Evolutionary conservation across 2,797 vertebrate genomes (phyloP).

Genomic region (Hemibagrus guttatus): DNA sequence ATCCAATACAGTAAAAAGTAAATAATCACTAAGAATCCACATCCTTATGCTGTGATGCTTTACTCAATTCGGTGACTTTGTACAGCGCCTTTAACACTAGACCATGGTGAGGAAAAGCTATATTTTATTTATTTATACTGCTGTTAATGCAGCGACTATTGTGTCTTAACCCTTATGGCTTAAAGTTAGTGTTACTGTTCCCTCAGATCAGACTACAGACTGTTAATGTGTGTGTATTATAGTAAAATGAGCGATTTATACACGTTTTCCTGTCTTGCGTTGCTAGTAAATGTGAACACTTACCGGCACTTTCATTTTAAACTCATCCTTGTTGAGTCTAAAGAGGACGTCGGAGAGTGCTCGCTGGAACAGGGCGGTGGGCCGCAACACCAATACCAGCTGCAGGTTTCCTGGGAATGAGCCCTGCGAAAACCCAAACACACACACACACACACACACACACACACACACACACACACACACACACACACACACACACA

Average conservation of each 20-base stretch:
- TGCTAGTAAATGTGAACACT: slow-evolving; percentile 3
- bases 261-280: background rate
- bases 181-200: background rate
- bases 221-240: background rate
- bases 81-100: background rate
- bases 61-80: background rate
- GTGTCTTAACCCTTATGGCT: background rate
- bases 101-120: background rate
- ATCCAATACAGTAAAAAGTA: background rate
- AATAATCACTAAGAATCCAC: background rate
- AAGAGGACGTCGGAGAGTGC: slow-evolving; percentile 90
- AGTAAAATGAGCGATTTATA: background rate
- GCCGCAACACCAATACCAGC: slow-evolving; percentile 91
- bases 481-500: background rate
- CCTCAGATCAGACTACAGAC: background rate
- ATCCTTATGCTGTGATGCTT: too few relatives aligned
- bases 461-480: background rate
- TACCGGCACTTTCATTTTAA: slow-evolving; percentile 98
- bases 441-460: background rate
- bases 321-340: slow-evolving; percentile 94
- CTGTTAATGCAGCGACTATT: background rate
- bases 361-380: slow-evolving; percentile 87
- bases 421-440: slow-evolving; percentile 71
- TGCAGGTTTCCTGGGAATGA: slow-evolving; percentile 97
- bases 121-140: background rate